Percentiles rank a stretch among this genome's conserved stretches.
Conservation (phyloP, 1,140 invertebrate genomes). For the Portunus trituberculatus region DNA sequence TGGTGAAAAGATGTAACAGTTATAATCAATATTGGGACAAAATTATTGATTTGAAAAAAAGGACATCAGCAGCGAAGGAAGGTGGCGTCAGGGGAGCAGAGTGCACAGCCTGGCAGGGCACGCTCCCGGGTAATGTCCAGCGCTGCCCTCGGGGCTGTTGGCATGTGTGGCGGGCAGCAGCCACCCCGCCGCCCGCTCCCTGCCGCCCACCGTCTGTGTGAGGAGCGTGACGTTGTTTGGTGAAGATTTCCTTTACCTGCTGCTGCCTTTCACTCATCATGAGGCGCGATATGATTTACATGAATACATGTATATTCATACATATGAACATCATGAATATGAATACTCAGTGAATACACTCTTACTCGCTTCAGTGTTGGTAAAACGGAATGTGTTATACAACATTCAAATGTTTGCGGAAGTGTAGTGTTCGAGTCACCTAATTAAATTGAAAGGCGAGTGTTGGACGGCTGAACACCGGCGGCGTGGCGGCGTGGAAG, state of each 20-base stretch:
- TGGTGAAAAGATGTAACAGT: too few species aligned
- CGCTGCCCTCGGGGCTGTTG: neutral
- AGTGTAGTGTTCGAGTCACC: neutral
- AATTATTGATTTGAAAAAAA: too few species aligned
- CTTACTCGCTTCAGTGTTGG: neutral
- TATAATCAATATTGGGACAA: too few species aligned
- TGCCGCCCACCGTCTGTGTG: neutral
- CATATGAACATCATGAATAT: too few species aligned
- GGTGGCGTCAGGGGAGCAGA: too few species aligned
- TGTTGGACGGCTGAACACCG: neutral
- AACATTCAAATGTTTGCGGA: neutral
- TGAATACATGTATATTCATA: neutral
- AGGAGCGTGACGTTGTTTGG: neutral
- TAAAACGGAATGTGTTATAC: neutral
- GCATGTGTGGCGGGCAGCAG: neutral
- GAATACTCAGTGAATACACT: neutral
- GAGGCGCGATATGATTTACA: neutral
- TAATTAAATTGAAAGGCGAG: slow-evolving; percentile 2
- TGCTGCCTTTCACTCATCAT: neutral
- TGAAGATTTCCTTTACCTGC: neutral
- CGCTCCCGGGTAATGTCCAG: neutral
- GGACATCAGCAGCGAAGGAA: too few species aligned
- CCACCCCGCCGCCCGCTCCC: neutral
- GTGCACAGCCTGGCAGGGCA: too few species aligned
- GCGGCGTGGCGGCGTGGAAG: neutral